Percentiles rank a stretch among this genome's conserved stretches.
Evolutionary conservation across 2,113 vertebrate genomes (phyloP).

Genomic region (Sander vitreus): DNA sequence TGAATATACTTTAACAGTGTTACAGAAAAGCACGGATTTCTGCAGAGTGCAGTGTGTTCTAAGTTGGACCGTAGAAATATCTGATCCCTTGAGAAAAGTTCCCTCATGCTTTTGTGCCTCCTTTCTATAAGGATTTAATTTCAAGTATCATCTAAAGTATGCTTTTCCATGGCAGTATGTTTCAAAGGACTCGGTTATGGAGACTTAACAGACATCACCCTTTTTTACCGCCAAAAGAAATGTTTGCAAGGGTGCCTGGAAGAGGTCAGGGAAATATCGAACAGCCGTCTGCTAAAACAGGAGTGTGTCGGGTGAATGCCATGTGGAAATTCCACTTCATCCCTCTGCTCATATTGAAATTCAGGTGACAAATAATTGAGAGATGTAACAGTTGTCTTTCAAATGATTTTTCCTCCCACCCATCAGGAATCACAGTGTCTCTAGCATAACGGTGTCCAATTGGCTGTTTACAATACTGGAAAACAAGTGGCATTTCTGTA

Average conservation of each 20-base stretch:
- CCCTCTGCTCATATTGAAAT: conserved; percentile 41
- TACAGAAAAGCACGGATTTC: conserved; percentile 17
- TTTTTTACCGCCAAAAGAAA: conserved; percentile 34
- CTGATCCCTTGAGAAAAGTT: conserved; percentile 61
- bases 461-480: conserved; percentile 57
- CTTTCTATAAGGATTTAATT: conserved; percentile 59
- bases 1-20: conserved; percentile 33
- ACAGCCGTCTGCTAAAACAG: conserved; percentile 57
- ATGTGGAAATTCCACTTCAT: conserved; percentile 50
- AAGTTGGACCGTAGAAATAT: conserved; percentile 45
- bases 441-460: conserved; percentile 30
- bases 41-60: conserved; percentile 38
- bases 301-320: conserved; percentile 42
- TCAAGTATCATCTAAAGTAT: conserved; percentile 60
- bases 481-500: conserved; percentile 45
- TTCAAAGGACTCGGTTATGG: conserved; percentile 56
- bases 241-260: conserved; percentile 50
- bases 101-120: conserved; percentile 26
- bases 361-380: conserved; percentile 54
- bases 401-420: conserved; percentile 29
- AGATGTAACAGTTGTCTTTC: conserved; percentile 11
- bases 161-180: conserved; percentile 50
- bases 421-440: conserved; percentile 37
- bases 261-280: conserved; percentile 70
- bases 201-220: conserved; percentile 57